Base-by-base conservation (phyloP, 2,888 invertebrate genomes). In the Philaethria dido region DNA sequence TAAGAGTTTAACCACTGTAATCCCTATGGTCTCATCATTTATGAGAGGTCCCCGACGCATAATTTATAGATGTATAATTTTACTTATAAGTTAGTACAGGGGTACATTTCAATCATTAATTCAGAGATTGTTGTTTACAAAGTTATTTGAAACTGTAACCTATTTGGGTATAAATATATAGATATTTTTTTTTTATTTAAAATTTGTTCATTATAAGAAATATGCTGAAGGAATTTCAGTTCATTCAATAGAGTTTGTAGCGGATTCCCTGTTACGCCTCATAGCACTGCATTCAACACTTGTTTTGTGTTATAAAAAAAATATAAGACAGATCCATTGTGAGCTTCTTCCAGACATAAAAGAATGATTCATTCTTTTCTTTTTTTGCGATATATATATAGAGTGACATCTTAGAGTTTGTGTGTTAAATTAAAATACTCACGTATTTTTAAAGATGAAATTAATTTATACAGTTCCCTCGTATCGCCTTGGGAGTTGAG, bases 231-330 rank as follows among this genome's bases (percentile, higher is more conserved):
- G 52, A 63, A 62, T 72, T 66, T 64, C 47, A 25, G 52, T 65
- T 67, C 67, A n/a, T 50, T 44, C 60, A 61, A 66, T 67, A 67
- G 48, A 68, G 57, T 59, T 20, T 36, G 54, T 33, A 62, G 70
- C 50, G 62, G 52, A 65, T 62, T 68, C 59, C 57, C 65, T 62
- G 69, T 62, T 68, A 70, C 62, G 68, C 47, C 62, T 68, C 62
- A 62, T 52, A 70, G 65, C 60, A 70, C 60, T 59, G 68, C 52
- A 68, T 63, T 68, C 68, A 68, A 68, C 60, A 60, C 54, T 70
- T 65, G 65, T 70, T 65, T 70, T 66, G 52, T 70, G 63, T 70
- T 70, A 55, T 68, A 68, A 55, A 63, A 45, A 68, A 55, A 63
- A 45, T 61, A 63, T 48, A 62, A 68, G 65, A 64, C 61, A 33